These are phyloP conservation scores for Lasioglossum calceatum DNA, from an alignment of 2,888 invertebrate species.

Conservation along the genomic window DNA sequence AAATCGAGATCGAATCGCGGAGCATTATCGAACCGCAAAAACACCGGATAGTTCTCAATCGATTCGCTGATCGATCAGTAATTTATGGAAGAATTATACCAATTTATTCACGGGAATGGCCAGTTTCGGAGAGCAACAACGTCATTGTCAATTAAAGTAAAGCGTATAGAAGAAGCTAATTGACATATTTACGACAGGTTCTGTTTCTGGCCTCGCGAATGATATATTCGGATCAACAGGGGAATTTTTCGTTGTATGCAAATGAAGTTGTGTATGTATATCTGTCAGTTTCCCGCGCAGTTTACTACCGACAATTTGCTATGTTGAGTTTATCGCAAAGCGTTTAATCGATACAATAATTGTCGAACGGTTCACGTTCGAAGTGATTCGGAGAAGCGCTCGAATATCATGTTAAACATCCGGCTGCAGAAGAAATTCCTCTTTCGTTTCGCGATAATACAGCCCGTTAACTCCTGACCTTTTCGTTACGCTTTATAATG, in stretches of 20 bases:
- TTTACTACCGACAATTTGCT: neutral
- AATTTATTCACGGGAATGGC: neutral
- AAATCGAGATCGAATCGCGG: neutral
- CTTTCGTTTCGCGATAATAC: slow-evolving; percentile 34
- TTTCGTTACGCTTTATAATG: slow-evolving; percentile 47
- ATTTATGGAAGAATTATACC: slow-evolving; percentile 14
- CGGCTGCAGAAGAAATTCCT: slow-evolving; percentile 14
- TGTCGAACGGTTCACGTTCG: slow-evolving; percentile 24
- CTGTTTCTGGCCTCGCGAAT: neutral
- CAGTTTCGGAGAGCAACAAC: neutral
- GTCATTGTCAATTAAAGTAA: neutral
- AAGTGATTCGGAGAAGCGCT: slow-evolving; percentile 27
- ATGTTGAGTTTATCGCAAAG: neutral
- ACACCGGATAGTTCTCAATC: neutral
- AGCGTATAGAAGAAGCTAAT: neutral
- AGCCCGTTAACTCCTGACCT: slow-evolving; percentile 32
- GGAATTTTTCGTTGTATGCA: neutral
- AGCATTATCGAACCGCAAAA: neutral
- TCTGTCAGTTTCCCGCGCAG: neutral
- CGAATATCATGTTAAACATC: slow-evolving; percentile 43
- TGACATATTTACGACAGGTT: neutral
- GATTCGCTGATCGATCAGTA: neutral
- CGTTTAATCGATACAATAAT: slow-evolving; percentile 20
- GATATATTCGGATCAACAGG: neutral
- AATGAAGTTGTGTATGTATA: neutral